Base-by-base conservation (phyloP, 2,113 vertebrate genomes). In the Menidia beryllina region DNA sequence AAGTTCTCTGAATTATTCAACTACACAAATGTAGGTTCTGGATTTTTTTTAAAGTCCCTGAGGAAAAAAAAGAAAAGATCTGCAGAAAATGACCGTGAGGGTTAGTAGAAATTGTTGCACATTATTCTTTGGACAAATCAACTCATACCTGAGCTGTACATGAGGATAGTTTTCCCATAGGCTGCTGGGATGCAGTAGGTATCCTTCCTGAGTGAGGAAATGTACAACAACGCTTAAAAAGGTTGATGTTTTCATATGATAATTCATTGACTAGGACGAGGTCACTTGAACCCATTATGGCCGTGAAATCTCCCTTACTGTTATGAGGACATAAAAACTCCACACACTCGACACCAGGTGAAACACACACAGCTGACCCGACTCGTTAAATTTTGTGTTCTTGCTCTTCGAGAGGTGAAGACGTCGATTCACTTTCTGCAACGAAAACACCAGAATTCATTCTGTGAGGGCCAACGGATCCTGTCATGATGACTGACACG, bases 321-420 rank as follows among this genome's bases (percentile, higher is more conserved):
- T 95, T 63, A 94, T 86, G 4, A 96, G 90, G 67, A 99, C 88
- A 4, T 99, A 99, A 66, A 96, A 89, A 82, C 95, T 96, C 98
- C 97, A 99, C 5, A 95, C 76, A 61, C 95, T 90, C 0, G 97
- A 98, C 90, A 94, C 94, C 91, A 99, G 84, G 86, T 99, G 95
- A 92, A 98, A 98, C 57, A 96, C 94, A 7, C 96, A 95, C 86
- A 99, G 92, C 85, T 99, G 98, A 55, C 98, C 98, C 0, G 97
- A 99, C 76, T 99, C 98, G 12, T 98, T 98, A 79, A 99, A 98
- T 89, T 99, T 98, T 74, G 95, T 97, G 82, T 99, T 98, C 74
- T 99, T 99, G 86, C 97, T 96, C 87, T 99, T 99, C 59, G 98
- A 99, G 59, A 99, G 96, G 83, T 99, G 97, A 68, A 99, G 96